phyloP scores from a whole-genome alignment of 1,140 invertebrate genomes.

The Cylas formicarius region DNA sequence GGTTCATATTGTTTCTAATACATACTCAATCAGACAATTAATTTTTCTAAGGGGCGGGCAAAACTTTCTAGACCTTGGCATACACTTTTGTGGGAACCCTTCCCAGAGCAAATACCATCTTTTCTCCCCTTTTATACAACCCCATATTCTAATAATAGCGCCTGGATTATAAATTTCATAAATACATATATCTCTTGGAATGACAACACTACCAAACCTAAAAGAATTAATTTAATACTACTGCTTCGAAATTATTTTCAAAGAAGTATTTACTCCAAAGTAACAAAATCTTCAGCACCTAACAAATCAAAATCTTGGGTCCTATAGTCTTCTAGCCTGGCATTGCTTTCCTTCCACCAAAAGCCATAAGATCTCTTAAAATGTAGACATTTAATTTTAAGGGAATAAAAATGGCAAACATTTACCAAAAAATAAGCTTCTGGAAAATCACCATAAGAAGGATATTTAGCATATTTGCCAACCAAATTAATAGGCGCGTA shows the following conservation, averaged over 20 bases:
- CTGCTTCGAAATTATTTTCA: neutral
- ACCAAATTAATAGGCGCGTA: constrained; percentile 81
- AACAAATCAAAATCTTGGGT: constrained; percentile 61
- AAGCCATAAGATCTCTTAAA: constrained; percentile 78
- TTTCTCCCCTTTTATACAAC: constrained; percentile 45
- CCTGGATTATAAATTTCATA: constrained; percentile 90
- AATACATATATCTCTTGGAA: constrained; percentile 67
- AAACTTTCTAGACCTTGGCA: constrained; percentile 64
- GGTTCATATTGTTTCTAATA: constrained; percentile 15
- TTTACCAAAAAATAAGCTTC: constrained; percentile 82
- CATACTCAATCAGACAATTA: constrained; percentile 58
- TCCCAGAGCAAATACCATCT: constrained; percentile 73
- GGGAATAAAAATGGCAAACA: constrained; percentile 16
- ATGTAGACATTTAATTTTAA: constrained; percentile 19
- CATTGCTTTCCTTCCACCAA: constrained; percentile 80
- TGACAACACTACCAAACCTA: constrained; percentile 69
- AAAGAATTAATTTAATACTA: constrained; percentile 28
- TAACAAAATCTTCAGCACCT: constrained; percentile 78
- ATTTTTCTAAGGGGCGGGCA: constrained; percentile 59
- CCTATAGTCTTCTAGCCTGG: constrained; percentile 61
- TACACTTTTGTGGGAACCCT: constrained; percentile 55
- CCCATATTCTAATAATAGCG: constrained; percentile 75
- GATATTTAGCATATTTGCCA: constrained; percentile 75
- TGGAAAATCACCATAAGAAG: constrained; percentile 82
- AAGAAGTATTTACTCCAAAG: constrained; percentile 43